Base-by-base conservation (phyloP, 2,888 invertebrate genomes). In the Eueremaeus valkanovi region DNA sequence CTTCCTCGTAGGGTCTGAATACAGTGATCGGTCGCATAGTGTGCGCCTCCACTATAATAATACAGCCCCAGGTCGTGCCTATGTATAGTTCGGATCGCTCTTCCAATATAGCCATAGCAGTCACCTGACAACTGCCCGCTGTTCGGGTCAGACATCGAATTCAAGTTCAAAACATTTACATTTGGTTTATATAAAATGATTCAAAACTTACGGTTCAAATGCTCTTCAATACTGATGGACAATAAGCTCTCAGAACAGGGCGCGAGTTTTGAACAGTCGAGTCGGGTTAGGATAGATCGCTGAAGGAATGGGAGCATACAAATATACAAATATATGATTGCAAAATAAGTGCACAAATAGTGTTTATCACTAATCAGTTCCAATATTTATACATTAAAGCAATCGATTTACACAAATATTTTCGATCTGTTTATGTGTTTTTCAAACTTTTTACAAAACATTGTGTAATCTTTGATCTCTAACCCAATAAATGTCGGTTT, bases 11-110 rank as follows among this genome's bases (percentile, higher is more conserved):
- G 0, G 95, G 93, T 51, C 95, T 87, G 85, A 95, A 95, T n/a
- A 95, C 91, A 3, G 93, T 93, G 76, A 95, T 89, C 0, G 96
- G 95, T 2, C 92, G 86, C 80, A 96, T 86, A 0, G 90, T 88
- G 75, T 87, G 86, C 24, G 90, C 88, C 83, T 95, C 94, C 0
- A 93, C 92, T 8, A 96, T 91, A 73, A 97, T 90, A 66, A 98
- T 85, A 83, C 95, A 94, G 31, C 98, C 98, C 91, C 93, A 92
- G 9, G 93, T 93, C 0, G 97, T 97, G 66, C 97, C 97, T 77
- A 93, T 90, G 83, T 93, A 94, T 55, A 96, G 85, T 81, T 90
- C 89, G 29, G 29, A 51, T 13, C 70, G 24, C 40, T 88, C 87
- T 42, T 88, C 87, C 74, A 90, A 84, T 42, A 88, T 87, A 72